Evolutionary conservation across 2,797 vertebrate genomes (phyloP).

Genomic region (Peromyscus eremicus): DNA sequence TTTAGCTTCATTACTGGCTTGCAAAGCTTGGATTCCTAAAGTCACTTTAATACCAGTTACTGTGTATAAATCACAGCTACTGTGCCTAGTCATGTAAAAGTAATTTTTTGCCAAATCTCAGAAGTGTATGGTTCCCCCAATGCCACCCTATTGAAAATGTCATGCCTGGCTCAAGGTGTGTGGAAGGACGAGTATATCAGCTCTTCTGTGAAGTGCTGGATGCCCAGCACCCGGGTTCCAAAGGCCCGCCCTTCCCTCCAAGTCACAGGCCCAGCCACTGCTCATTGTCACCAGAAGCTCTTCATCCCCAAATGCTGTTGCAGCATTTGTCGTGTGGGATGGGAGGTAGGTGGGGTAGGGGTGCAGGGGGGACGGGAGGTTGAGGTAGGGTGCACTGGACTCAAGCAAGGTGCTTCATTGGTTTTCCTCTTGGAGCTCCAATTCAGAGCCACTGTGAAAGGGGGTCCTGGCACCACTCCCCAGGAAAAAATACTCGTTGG

Average conservation of each 20-base stretch:
- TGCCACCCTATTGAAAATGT: background rate
- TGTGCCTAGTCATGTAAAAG: background rate
- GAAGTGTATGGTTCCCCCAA: background rate
- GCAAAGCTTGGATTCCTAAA: background rate
- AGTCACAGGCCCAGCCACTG: background rate
- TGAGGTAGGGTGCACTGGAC: background rate
- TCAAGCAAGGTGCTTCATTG: background rate
- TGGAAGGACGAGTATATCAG: background rate
- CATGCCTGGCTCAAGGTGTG: background rate
- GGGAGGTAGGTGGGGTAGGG: background rate
- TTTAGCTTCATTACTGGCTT: rapidly evolving
- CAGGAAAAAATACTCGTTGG: background rate
- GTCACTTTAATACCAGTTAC: background rate
- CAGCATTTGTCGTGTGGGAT: background rate
- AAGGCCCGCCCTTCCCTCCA: background rate
- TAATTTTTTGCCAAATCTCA: background rate
- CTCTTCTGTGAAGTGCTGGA: background rate
- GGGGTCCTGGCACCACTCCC: background rate
- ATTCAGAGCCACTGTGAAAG: rapidly evolving
- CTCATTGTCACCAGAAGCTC: background rate
- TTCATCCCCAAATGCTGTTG: background rate
- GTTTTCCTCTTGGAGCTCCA: background rate
- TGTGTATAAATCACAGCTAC: background rate
- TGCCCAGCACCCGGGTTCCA: background rate
- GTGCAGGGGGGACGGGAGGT: background rate